Evolutionary conservation across 1,140 invertebrate species (phyloP), one percentile per base, ranked within the genome.

Genomic region (Calycopis cecrops): DNA sequence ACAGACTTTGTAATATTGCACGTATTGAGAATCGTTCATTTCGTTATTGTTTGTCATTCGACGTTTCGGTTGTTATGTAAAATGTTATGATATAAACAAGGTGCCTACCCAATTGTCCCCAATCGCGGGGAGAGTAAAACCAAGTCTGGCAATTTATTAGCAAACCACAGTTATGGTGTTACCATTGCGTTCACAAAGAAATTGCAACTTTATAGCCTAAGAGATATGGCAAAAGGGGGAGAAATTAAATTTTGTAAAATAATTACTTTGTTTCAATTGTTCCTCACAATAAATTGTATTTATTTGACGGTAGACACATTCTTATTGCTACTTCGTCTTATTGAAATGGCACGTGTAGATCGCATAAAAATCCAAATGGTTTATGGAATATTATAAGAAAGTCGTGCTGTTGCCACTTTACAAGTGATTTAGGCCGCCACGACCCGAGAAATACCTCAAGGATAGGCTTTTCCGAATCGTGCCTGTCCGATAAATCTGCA

Each of bases 191-290:
- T 67, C 76, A 81, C 73, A 77, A 77, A 70, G 69, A 78, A 73
- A 81, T 73, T 78, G 69, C 69, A 74, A 76, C 71, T 74, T 79
- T 70, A 69, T 84, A 84, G 78, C 72, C 73, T 85, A 86, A 83
- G 77, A 74, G 77, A 72, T 63, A 73, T 75, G 71, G 61, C 76
- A 75, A 72, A 71, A 82, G 74, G 76, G 77, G 76, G 71, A 81
- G 78, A 83, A 81, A 83, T 81, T 82, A 84, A 85, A 84, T 86
- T 86, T 86, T 86, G 76, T 86, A 84, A 86, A 86, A 79, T 86
- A 86, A 62, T 63, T 55, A 40, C 37, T 48, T 79, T 63, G 79
- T 85, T 84, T 86, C 62, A 73, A 38, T 69, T 50, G 47, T 18
- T 44, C 38, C 35, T 55, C 52, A 28, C 2, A 28, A 28, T 6